Evolutionary conservation across 2,888 invertebrate species (phyloP), one percentile per base, ranked within the genome.

Genomic region (Neelides folsomi): DNA sequence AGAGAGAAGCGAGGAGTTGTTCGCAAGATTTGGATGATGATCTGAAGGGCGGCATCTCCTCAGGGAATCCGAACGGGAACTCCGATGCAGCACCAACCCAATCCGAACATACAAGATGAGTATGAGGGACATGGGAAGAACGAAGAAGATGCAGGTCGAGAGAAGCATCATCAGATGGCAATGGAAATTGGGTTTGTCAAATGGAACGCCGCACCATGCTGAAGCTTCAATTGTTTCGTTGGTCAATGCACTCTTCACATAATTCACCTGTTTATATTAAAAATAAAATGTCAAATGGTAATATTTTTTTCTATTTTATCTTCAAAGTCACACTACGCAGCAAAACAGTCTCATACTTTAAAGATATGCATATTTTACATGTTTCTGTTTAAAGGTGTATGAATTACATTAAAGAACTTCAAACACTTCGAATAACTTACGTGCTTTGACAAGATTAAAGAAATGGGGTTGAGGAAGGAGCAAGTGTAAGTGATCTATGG

Each of bases 121-220:
- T 42, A 74, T 72, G 19, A 73, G 60, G 2, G 69, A 66, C 68
- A 73, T 68, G 2, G 74, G 74, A 15, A 70, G 62, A 12, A 73
- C 68, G 63, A 74, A 74, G 56, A 74, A 71, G n/a, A 72, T 54
- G 52, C 71, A 67, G 2, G 73, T 71, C 4, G 72, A 71, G n/a
- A 68, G 56, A 36, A 72, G 67, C 63, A 73, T 68, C 41, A 73
- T 66, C 37, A 70, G 62, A 47, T 64, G 61, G 40, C 61, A 62
- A 5, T 57, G 51, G 48, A 62, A 54, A 15, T 67, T 57, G 2
- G 67, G 68, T 18, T 65, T 59, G 54, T 68, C 66, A 54, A 68
- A 67, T 5, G 69, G 67, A 12, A 69, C 59, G 5, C 68, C 68
- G 51, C 69, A 69, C 69, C 69, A 69, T 7, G 68, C 68, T 4